Base-by-base conservation (phyloP, 2,113 vertebrate genomes). In the Hyperopisus bebe region DNA sequence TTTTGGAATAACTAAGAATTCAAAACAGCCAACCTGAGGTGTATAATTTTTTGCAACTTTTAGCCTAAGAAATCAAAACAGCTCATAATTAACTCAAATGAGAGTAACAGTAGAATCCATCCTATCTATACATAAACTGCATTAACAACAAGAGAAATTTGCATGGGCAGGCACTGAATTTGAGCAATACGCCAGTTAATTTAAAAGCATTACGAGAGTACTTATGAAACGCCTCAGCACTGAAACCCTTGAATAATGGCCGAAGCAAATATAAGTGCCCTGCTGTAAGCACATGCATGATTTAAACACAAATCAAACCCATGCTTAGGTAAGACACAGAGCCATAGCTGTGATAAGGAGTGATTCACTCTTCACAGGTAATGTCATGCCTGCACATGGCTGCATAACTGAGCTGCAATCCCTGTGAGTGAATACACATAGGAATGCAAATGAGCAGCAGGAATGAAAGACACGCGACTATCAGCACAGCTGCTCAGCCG, bases 391-490 rank as follows among this genome's bases (percentile, higher is more conserved):
- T 47, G 50, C 50, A 51, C 70, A 89, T 5, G 27, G 35, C 44
- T 51, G 66, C 27, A 50, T 50, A 50, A 51, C n/a, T 80, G 17
- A 50, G 70, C 50, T 42, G 31, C 48, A 74, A 44, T 51, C 17
- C 88, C 15, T 39, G 39, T 55, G 35, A n/a, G 47, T 89, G 46
- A 89, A 74, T 50, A 44, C 46, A 47, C 66, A 77, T 80, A 42
- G 44, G 50, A 39, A 82, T 89, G 48, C 47, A 89, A 89, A 89
- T 83, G 27, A 42, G 19, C n/a, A 89, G 47, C 74, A 13, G 19
- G 31, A 31, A 77, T n/a, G n/a, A 27, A 31, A 48, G 46, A 42
- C 27, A n/a, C 9, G 2, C 9, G 7, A 66, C 82, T 13, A 47
- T 84, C 82, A 46, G 42, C 82, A 84, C 17, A 44, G 44, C 15